Base-by-base conservation (phyloP, 2,888 invertebrate species). In the Parthenolecanium corni region DNA sequence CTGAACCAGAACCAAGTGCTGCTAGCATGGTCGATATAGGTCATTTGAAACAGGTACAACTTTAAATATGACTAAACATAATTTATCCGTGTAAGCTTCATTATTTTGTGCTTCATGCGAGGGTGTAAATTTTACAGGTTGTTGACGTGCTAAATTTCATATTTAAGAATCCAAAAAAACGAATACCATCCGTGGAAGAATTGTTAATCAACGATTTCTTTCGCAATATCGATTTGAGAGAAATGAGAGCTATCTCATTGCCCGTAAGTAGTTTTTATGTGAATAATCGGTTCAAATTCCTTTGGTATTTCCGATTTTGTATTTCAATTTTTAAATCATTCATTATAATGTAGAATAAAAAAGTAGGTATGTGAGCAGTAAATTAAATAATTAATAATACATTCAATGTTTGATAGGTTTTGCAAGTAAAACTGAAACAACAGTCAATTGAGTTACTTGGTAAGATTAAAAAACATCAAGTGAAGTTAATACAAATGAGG, bases 151-250 rank as follows among this genome's bases (percentile, higher is more conserved):
- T 89, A 68, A 83, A 84, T 70, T 78, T 82, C 69, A 87, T 90
- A 71, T 89, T 90, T 74, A 82, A 85, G 64, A 79, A 82, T 64
- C 76, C 78, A n/a, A 77, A 77, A 69, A 76, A 76, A 67, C 80
- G 82, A 65, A 83, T 84, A 68, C 89, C 89, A 54, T 81, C 79
- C 61, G 77, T 91, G 42, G 88, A 89, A 71, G 89, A 90, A 72
- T 77, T 94, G 69, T 77, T 88, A 64, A 78, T 87, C 56, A 85
- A 87, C 71, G 89, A 89, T 72, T 80, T 92, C 68, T 93, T 93
- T 76, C 79, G 89, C 68, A 87, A 88, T 73, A 89, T 93, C 66
- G 90, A 90, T 74, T 80, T 93, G 66, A 80, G 90, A 58, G 92
- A 92, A 77, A 81, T 93, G 80, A 81, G 88, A 72, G 87, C 89